These are phyloP conservation scores for Macrobrachium nipponense DNA, from an alignment of 1,140 invertebrate species.

Conservation along the genomic window DNA sequence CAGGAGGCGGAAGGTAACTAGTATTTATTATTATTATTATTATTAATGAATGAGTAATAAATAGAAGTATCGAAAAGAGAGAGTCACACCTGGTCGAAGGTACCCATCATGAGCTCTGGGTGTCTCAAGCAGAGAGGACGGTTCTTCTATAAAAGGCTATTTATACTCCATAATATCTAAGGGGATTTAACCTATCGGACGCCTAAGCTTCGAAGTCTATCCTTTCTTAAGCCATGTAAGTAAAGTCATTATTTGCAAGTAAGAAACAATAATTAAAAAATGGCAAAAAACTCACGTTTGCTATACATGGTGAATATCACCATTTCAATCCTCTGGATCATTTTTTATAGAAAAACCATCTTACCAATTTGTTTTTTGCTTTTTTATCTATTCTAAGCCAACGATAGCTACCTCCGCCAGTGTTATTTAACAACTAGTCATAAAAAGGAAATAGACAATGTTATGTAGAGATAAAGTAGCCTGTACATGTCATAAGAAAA, in stretches of 20 bases:
- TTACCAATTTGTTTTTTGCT: neutral
- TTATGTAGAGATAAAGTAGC: slow-evolving; percentile 21
- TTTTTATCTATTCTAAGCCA: neutral
- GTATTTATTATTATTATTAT: neutral
- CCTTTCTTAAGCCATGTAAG: too few species aligned
- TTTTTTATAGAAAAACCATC: neutral
- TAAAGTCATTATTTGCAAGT: too few species aligned
- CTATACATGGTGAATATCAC: too few species aligned
- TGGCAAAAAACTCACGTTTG: too few species aligned
- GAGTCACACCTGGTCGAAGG: neutral
- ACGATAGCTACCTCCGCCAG: slow-evolving; percentile 23
- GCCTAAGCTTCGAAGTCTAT: too few species aligned
- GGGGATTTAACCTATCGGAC: too few species aligned
- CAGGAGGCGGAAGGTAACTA: slow-evolving; percentile 23
- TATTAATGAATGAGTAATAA: neutral
- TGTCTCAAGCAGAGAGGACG: too few species aligned
- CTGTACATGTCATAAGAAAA: slow-evolving; percentile 40
- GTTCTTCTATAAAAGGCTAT: too few species aligned
- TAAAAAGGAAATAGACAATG: slow-evolving; percentile 21
- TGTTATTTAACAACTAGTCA: slow-evolving; percentile 16
- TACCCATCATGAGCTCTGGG: neutral
- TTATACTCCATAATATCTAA: too few species aligned
- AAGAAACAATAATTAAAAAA: too few species aligned
- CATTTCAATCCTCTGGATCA: too few species aligned
- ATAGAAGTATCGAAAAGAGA: slow-evolving; percentile 24